A percentile compares a stretch with the other conserved stretches of the same genome.
These are phyloP conservation scores for Xanthorhoe designata DNA, from an alignment of 2,888 invertebrate genomes.

Conservation along the genomic window DNA sequence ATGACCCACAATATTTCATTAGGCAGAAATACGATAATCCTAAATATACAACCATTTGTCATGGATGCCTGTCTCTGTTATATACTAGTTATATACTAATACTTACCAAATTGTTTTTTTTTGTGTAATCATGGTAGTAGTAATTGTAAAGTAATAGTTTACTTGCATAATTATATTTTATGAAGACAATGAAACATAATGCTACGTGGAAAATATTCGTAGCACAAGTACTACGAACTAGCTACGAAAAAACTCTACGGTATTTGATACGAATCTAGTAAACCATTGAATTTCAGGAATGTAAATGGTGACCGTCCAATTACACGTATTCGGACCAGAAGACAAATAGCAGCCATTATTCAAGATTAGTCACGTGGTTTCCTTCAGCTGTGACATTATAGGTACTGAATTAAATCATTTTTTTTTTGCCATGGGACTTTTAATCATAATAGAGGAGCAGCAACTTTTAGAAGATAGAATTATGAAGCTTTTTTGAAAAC, in stretches of 20 bases:
- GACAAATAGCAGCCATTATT: conserved; percentile 71
- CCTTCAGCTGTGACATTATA: conserved; percentile 51
- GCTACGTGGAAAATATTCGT: conserved; percentile 9
- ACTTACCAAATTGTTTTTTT: too few relatives aligned
- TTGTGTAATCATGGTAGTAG: too few relatives aligned
- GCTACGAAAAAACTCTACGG: conserved; percentile 13
- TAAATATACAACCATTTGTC: not conserved
- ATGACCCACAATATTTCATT: not conserved
- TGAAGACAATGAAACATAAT: not conserved
- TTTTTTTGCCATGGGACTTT: conserved; percentile 29
- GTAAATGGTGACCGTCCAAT: conserved; percentile 59
- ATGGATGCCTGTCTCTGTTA: not conserved
- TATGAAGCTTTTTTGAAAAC: not conserved
- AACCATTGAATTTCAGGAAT: conserved; percentile 29
- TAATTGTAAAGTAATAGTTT: too few relatives aligned
- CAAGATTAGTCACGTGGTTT: conserved; percentile 65
- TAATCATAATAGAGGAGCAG: conserved; percentile 16
- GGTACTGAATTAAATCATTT: conserved; percentile 56
- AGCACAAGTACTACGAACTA: not conserved
- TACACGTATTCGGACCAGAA: conserved; percentile 61
- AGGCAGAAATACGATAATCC: not conserved
- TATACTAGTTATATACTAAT: too few relatives aligned
- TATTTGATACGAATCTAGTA: not conserved
- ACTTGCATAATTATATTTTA: not conserved
- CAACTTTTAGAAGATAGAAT: not conserved